These are phyloP conservation scores for Chanos chanos DNA, from an alignment of 2,797 vertebrate species.

Conservation along the genomic window DNA sequence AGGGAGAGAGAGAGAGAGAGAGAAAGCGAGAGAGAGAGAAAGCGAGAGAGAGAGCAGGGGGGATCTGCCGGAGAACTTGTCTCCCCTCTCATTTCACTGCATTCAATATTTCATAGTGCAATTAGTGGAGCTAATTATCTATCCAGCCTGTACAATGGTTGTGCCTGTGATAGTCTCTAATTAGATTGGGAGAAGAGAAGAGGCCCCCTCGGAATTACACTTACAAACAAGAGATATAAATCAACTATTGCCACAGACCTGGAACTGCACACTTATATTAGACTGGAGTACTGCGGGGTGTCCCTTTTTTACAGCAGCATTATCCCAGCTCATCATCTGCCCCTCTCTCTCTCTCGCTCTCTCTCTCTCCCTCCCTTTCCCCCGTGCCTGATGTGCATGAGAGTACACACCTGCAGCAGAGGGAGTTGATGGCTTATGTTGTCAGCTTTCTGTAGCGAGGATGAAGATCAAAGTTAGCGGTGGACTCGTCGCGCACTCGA, in stretches of 20 bases:
- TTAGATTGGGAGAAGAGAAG: conserved; percentile 29
- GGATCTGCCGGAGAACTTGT: conserved; percentile 1
- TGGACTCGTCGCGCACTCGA: conserved; percentile 8
- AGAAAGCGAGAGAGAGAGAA: neutral
- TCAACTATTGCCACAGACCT: no score
- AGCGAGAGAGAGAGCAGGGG: neutral
- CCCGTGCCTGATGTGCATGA: neutral
- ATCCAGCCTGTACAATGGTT: conserved; percentile 21
- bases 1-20: conserved; percentile 13
- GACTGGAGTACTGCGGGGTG: no score
- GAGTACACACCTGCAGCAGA: neutral
- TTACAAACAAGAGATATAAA: no score
- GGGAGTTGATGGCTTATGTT: conserved; percentile 13
- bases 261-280: no score
- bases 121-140: conserved; percentile 42
- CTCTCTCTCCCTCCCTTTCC: neutral
- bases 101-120: conserved; percentile 36
- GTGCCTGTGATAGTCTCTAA: conserved; percentile 35
- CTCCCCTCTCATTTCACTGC: conserved; percentile 27
- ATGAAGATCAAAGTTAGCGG: conserved; percentile 23
- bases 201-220: conserved; percentile 19
- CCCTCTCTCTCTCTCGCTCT: no score
- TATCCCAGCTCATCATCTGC: no score
- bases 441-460: conserved; percentile 16
- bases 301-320: no score